phyloP scores from a whole-genome alignment of 2,797 vertebrate species.

The Typhlichthys subterraneus region DNA sequence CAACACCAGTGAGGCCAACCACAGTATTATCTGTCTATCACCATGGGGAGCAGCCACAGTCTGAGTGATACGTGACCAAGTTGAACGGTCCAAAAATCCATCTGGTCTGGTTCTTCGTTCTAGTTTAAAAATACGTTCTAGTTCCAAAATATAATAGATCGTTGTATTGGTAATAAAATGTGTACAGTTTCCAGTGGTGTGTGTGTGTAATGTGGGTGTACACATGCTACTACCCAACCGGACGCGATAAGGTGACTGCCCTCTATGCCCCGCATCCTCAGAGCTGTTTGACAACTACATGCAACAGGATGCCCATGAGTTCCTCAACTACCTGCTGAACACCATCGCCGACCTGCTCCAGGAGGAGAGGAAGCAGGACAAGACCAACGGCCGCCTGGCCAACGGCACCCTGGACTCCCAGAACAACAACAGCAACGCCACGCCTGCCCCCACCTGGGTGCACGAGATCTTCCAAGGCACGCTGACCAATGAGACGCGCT shows the following conservation, averaged over 20 bases:
- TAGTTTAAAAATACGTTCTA: no score
- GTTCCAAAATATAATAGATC: no score
- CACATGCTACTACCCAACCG: no score
- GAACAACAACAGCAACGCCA: slow-evolving; percentile 92
- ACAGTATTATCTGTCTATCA: no score
- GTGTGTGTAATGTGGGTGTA: no score
- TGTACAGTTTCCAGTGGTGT: no score
- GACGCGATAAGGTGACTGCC: neutral
- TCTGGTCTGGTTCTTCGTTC: no score
- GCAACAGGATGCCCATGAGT: slow-evolving; percentile 98
- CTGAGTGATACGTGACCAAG: no score
- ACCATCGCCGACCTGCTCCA: slow-evolving; percentile 97
- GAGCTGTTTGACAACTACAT: slow-evolving; percentile 99
- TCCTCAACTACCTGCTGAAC: slow-evolving; percentile 97
- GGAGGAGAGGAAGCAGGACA: slow-evolving; percentile 96
- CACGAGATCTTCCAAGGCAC: slow-evolving; percentile 99
- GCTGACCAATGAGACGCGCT: slow-evolving; percentile 97
- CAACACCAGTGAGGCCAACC: no score
- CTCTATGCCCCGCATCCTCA: slow-evolving; percentile 48
- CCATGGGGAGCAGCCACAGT: no score
- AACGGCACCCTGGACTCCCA: slow-evolving; percentile 89
- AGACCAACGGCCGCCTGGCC: slow-evolving; percentile 91
- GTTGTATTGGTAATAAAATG: no score
- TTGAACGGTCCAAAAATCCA: no score
- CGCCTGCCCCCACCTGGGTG: slow-evolving; percentile 92